These are phyloP conservation scores for Trichoplusia ni DNA, from an alignment of 1,140 invertebrate species.

Conservation along the genomic window DNA sequence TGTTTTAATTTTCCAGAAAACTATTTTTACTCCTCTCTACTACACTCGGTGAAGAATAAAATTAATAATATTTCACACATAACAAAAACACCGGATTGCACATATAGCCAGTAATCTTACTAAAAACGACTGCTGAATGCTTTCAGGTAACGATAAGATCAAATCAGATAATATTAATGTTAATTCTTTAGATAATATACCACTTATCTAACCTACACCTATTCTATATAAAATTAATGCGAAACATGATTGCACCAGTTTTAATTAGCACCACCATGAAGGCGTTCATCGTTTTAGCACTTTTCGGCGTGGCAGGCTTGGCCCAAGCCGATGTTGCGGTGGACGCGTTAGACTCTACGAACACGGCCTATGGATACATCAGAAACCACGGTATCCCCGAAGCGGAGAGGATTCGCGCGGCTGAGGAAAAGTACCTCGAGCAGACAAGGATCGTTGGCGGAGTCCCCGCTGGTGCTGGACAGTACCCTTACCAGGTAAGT, in stretches of 20 bases:
- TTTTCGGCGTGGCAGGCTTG: constrained; percentile 28
- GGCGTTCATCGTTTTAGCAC: constrained; percentile 9
- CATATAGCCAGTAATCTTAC: too few relatives aligned
- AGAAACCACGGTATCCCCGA: constrained; percentile 51
- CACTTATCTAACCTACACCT: too few relatives aligned
- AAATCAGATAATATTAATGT: too few relatives aligned
- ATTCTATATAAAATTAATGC: constrained; percentile 2
- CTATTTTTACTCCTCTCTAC: too few relatives aligned
- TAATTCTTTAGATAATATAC: too few relatives aligned
- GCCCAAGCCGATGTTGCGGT: constrained; percentile 32
- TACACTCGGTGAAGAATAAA: too few relatives aligned
- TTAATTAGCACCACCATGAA: constrained; percentile 15
- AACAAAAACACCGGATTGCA: too few relatives aligned
- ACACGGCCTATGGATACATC: constrained; percentile 52
- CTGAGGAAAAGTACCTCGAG: constrained; percentile 47
- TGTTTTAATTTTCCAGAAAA: too few relatives aligned
- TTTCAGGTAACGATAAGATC: too few relatives aligned
- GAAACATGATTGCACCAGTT: not conserved
- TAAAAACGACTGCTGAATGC: too few relatives aligned
- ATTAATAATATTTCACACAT: too few relatives aligned
- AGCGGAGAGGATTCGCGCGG: constrained; percentile 53
- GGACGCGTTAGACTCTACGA: not conserved
- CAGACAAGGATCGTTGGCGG: constrained; percentile 52
- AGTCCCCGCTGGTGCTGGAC: constrained; percentile 37
- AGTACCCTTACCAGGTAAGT: constrained; percentile 34